Evolutionary conservation across 2,113 vertebrate species (phyloP).

Genomic region (Cryptomyrus ogoouensis): DNA sequence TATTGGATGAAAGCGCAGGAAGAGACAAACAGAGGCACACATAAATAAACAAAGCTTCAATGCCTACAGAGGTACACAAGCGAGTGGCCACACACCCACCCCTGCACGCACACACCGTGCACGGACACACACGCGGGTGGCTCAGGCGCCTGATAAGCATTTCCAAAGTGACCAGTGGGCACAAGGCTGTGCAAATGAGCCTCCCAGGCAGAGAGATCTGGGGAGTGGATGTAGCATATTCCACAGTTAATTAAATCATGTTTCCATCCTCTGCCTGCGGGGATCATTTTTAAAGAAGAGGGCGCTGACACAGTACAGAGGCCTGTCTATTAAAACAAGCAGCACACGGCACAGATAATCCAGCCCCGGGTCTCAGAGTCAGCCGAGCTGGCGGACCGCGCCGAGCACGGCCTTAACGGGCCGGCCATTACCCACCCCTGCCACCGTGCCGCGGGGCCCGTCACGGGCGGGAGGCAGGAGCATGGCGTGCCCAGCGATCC

Average conservation of each 20-base stretch:
- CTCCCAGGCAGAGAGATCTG: constrained; percentile 14
- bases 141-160: neutral
- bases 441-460: neutral
- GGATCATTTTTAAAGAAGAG: constrained; percentile 19
- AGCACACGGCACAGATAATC: neutral
- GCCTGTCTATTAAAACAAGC: constrained; percentile 2
- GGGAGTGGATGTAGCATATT: constrained; percentile 17
- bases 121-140: neutral
- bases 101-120: neutral
- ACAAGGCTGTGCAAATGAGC: constrained; percentile 2
- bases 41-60: neutral
- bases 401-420: neutral
- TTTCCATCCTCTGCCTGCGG: constrained; percentile 18
- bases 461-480: neutral
- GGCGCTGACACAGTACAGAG: constrained; percentile 11
- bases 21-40: neutral
- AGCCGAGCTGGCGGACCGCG: neutral
- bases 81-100: constrained; percentile 30
- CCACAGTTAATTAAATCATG: constrained; percentile 23
- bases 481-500: neutral
- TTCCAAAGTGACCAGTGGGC: constrained; percentile 16
- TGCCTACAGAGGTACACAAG: neutral
- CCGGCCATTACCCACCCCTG: neutral
- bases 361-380: neutral
- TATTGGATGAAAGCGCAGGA: neutral